phyloP scores from a whole-genome alignment of 2,113 vertebrate genomes.

The Peromyscus polionotus region DNA sequence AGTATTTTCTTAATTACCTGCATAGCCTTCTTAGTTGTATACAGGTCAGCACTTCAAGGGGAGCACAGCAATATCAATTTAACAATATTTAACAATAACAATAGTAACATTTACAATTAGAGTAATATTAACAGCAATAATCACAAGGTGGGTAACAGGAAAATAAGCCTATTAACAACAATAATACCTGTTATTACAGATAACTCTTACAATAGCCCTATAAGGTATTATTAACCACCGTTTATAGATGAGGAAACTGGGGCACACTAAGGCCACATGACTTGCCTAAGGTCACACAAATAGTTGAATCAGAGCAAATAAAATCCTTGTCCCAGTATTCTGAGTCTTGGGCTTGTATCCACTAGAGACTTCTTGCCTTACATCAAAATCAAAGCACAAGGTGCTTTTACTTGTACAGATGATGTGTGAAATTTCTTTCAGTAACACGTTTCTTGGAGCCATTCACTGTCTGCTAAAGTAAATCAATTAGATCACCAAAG shows the following conservation, averaged over 20 bases:
- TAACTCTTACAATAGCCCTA: conserved; percentile 36
- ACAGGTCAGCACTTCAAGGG: not conserved
- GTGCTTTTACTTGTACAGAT: not conserved
- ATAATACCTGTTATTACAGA: conserved; percentile 55
- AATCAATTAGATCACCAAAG: not conserved
- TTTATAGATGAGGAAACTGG: conserved; percentile 34
- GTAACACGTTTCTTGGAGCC: not conserved
- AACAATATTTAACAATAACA: not conserved
- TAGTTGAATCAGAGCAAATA: not conserved
- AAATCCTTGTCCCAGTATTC: not conserved
- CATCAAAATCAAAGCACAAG: not conserved
- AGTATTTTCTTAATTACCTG: not conserved
- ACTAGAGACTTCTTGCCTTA: not conserved
- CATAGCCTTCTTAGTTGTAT: not conserved
- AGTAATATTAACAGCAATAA: conserved; percentile 7
- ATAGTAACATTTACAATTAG: not conserved
- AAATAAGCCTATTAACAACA: conserved; percentile 8
- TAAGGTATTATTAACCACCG: conserved; percentile 47
- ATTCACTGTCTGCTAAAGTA: not conserved
- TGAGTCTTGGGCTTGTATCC: not conserved
- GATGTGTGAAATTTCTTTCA: not conserved
- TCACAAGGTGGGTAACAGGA: conserved; percentile 1
- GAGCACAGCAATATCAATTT: not conserved
- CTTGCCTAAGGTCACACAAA: conserved; percentile 5
- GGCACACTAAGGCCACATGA: not conserved